These are phyloP conservation scores for Drosophila mimetica DNA, from an alignment of 2,888 invertebrate species.

Conservation along the genomic window DNA sequence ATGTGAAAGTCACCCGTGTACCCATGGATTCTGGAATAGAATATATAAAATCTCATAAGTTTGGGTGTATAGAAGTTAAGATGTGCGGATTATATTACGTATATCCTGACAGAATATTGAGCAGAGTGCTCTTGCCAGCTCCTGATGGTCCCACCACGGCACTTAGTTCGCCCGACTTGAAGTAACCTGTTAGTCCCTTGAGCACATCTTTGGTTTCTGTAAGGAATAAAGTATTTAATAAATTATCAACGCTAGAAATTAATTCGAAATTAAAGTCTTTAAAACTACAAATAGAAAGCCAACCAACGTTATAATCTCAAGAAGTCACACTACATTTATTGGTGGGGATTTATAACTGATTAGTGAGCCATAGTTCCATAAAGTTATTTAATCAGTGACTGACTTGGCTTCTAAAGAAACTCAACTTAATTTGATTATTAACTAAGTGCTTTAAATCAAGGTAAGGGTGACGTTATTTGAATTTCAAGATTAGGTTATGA, in stretches of 20 bases:
- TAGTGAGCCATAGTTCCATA: not conserved
- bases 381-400: constrained; percentile 5
- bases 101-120: constrained; percentile 95
- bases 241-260: constrained; percentile 58
- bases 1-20: constrained; percentile 89
- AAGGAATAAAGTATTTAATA: not conserved
- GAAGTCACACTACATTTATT: constrained; percentile 12
- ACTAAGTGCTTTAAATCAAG: not conserved
- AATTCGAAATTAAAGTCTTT: not conserved
- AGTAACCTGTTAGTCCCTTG: constrained; percentile 87
- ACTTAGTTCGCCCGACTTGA: constrained; percentile 90
- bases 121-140: constrained; percentile 93
- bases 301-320: not conserved
- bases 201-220: constrained; percentile 87
- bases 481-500: constrained; percentile 1
- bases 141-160: constrained; percentile 97
- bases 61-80: not conserved
- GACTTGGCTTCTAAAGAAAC: constrained; percentile 1
- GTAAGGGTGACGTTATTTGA: not conserved
- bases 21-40: constrained; percentile 74
- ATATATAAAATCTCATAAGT: constrained; percentile 2
- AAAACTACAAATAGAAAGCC: not conserved
- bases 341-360: constrained; percentile 6
- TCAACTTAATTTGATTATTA: constrained; percentile 2
- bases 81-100: constrained; percentile 86